phyloP scores from a whole-genome alignment of 2,888 invertebrate genomes.

The Microctonus hyperodae region DNA sequence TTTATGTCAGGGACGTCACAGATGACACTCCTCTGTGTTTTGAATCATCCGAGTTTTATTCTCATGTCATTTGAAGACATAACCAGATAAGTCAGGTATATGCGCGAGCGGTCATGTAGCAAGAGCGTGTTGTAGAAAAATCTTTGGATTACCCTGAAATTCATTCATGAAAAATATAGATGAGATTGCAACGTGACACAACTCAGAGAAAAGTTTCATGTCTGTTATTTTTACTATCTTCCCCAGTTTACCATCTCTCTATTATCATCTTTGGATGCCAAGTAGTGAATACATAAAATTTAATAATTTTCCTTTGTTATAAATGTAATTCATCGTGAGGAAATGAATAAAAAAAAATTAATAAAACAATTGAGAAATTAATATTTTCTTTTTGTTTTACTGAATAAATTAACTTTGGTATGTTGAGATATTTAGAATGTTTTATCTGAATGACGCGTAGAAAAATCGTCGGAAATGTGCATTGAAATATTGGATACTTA shows the following conservation, averaged over 20 bases:
- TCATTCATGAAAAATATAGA: background rate
- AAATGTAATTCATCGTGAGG: no score
- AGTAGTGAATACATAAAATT: no score
- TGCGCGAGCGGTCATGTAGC: background rate
- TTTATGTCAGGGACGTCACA: background rate
- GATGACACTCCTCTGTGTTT: background rate
- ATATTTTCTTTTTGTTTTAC: no score
- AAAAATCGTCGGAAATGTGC: background rate
- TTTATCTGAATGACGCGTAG: background rate
- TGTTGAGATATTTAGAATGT: background rate
- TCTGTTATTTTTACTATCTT: no score
- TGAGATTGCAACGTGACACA: background rate
- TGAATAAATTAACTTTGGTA: no score
- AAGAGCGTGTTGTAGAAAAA: background rate
- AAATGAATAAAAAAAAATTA: no score
- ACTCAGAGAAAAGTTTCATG: background rate
- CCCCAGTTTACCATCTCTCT: no score
- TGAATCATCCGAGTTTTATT: background rate
- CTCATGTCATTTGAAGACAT: background rate
- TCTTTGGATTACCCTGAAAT: background rate
- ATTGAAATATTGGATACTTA: background rate
- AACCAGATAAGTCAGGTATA: background rate
- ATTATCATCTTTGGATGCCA: no score
- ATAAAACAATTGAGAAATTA: no score
- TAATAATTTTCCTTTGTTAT: no score